Evolutionary conservation across 2,113 vertebrate genomes (phyloP).

Genomic region (Fregetta grallaria): DNA sequence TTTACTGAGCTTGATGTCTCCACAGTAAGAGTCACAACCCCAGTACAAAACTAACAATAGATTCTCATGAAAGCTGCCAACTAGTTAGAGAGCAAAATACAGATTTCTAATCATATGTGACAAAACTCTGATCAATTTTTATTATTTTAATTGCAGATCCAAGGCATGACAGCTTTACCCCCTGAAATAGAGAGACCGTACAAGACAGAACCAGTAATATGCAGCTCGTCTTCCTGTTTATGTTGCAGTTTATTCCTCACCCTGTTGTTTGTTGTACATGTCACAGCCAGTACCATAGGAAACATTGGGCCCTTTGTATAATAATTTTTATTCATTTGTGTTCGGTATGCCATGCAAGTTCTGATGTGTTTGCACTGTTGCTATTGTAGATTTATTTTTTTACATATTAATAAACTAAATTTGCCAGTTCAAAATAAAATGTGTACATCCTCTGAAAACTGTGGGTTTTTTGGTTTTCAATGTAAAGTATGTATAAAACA

Average conservation of each 20-base stretch:
- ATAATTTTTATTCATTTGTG: background rate
- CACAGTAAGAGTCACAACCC: background rate
- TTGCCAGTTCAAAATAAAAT: conserved; percentile 13
- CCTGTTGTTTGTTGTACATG: background rate
- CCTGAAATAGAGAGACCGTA: conserved; percentile 72
- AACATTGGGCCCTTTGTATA: background rate
- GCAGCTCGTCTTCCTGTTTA: conserved; percentile 41
- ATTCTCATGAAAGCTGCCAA: background rate
- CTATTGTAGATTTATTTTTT: conserved; percentile 76
- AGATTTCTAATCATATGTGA: background rate
- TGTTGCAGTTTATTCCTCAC: background rate
- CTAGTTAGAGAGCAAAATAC: background rate
- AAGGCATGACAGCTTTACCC: conserved; percentile 78
- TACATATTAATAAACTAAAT: conserved; percentile 65
- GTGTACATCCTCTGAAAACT: conserved; percentile 8
- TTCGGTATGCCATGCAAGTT: conserved; percentile 21
- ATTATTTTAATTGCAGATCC: conserved; percentile 70
- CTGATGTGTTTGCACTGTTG: conserved; percentile 70
- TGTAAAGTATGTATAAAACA: conserved; percentile 41
- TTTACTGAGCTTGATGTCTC: background rate
- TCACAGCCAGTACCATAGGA: background rate
- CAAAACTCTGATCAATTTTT: background rate
- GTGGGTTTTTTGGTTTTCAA: background rate
- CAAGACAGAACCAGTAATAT: conserved; percentile 63
- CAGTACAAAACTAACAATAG: background rate